Conservation (phyloP, 2,888 invertebrate species). For the Buathra laborator region DNA sequence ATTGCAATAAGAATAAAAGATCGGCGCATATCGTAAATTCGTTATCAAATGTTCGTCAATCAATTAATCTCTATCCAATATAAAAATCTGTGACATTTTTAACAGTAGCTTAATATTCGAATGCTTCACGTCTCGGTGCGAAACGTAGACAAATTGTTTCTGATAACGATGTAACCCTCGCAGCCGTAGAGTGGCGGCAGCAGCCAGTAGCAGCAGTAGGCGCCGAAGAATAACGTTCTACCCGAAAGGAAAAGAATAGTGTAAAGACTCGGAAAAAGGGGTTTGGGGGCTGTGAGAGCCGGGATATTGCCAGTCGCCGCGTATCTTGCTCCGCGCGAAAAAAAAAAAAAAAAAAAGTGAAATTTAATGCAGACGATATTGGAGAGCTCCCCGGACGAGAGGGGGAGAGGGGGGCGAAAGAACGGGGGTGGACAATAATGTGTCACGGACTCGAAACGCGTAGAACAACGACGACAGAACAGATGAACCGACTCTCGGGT, state of each 20-base stretch:
- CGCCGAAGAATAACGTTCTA: slow-evolving; percentile 59
- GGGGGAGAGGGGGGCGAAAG: background rate
- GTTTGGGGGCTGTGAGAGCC: slow-evolving; percentile 29
- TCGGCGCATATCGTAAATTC: too few species aligned
- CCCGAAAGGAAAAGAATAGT: slow-evolving; percentile 38
- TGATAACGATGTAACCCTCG: slow-evolving; percentile 50
- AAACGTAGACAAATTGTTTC: slow-evolving; percentile 44
- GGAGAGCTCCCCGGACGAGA: slow-evolving; percentile 69
- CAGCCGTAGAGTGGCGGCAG: background rate
- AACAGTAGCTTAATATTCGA: background rate
- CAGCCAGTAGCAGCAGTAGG: slow-evolving; percentile 15
- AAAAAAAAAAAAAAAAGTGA: slow-evolving; percentile 68
- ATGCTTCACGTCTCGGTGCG: background rate
- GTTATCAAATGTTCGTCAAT: background rate
- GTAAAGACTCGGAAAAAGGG: slow-evolving; percentile 47
- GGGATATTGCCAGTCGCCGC: slow-evolving; percentile 52
- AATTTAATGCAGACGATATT: slow-evolving; percentile 81
- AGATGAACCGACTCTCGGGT: slow-evolving; percentile 13
- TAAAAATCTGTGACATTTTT: background rate
- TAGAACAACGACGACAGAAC: slow-evolving; percentile 53
- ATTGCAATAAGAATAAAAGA: too few species aligned
- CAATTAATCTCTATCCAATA: background rate
- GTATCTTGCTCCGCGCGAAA: slow-evolving; percentile 67
- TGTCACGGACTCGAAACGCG: slow-evolving; percentile 62
- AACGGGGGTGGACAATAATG: slow-evolving; percentile 60